Evolutionary conservation across 2,113 vertebrate genomes (phyloP), one percentile per base, ranked within the genome.

Genomic region (Myxocyprinus asiaticus): DNA sequence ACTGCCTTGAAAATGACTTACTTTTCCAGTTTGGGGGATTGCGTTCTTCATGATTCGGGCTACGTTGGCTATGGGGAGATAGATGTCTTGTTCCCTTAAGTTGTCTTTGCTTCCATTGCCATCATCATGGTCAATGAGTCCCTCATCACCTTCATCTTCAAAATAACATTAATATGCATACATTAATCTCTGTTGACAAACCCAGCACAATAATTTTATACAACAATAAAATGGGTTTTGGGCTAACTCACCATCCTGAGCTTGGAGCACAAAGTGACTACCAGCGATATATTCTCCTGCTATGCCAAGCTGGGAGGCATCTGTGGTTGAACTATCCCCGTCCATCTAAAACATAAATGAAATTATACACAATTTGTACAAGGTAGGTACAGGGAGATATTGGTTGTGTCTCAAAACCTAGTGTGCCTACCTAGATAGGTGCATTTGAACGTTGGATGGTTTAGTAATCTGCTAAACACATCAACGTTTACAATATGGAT

Each of bases 1-100:
- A 33, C 22, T 33, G 22, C 22, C 22, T 12, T 8, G 1, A 10
- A 56, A 69, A 3, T 62, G 8, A 67, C 69, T 43, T 3, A 99
- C 98, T 95, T 99, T 99, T 90, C 98, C 98, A 8, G 97, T 98
- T 84, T 96, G 95, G 7, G 98, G 98, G 85, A 99, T 96, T 45
- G 96, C 96, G 14, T 98, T 99, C 89, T 99, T 99, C 98, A 99
- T 99, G 93, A 99, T 99, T 83, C 97, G 94, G 17, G 98, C 97
- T 85, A 99, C 97, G 8, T 99, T 99, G 80, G 98, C 97, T 51
- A 99, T 99, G 12, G 98, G 98, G 82, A 99, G 96, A 67, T 99
- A 99, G 72, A 99, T 99, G 88, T 99, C 98, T 92, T 99, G 98
- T 86, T 99, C 98, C 91, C 98, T 90, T 88, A 96, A 97, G 89